Evolutionary conservation across 1,140 invertebrate genomes (phyloP), one percentile per base, ranked within the genome.

Genomic region (Tetramorium alpestre): DNA sequence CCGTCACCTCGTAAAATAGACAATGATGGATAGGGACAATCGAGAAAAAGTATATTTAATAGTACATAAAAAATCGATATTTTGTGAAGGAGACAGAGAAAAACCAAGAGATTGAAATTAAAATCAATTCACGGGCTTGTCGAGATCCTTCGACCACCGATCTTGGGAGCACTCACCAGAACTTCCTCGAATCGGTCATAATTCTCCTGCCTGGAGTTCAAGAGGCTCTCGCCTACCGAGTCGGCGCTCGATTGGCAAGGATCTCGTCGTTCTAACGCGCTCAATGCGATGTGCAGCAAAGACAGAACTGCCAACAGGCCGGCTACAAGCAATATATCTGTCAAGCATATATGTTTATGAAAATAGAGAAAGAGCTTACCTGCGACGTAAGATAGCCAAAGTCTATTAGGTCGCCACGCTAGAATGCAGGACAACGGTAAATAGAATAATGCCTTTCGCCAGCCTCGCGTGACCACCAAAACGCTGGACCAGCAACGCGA

Each of bases 401-500:
- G 92, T 60, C 92, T 93, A 77, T 96, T 91, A n/a, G 96, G 95
- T 89, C 94, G 94, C 89, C 96, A 94, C 91, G 96, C 96, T 87
- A 96, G 93, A 56, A 95, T 89, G n/a, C 94, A 92, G 51, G 95
- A 94, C 54, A 96, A 89, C 13, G 94, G 89, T 38, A 95, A 82
- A 89, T 96, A 96, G 81, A 96, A 92, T 64, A 96, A 90, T 54
- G 95, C 94, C 89, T 95, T 95, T 86, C 95, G 95, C 96, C 96
- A 96, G 75, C 95, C 93, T 56, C 95, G 94, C 44, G 91, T 94
- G 87, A 95, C 84, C 93, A 94, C 94, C 51, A 96, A 89, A 33
- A 96, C 94, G 18, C 89, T 89, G 51, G 94, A 94, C 96, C 96
- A 96, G 73, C 94, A 96, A 8, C 87, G 89, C 49, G 89, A 92